Evolutionary conservation across 1,140 invertebrate genomes (phyloP).

Genomic region (Homalodisca vitripennis): DNA sequence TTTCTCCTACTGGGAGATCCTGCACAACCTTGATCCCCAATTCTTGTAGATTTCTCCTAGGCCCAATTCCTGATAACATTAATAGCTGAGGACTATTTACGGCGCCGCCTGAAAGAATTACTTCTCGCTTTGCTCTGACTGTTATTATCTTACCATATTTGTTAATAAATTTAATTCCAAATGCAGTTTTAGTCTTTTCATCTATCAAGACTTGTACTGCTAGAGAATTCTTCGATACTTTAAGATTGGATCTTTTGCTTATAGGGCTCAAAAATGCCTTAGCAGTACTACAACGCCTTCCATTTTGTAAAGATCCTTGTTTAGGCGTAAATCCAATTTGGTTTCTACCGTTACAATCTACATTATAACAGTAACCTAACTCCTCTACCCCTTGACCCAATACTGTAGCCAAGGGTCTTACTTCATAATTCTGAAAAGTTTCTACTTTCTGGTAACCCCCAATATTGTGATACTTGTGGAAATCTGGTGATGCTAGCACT

Average conservation of each 20-base stretch:
- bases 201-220: constrained; percentile 64
- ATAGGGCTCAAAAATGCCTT: constrained; percentile 58
- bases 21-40: constrained; percentile 66
- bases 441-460: constrained; percentile 57
- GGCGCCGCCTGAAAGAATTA: constrained; percentile 71
- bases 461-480: constrained; percentile 60
- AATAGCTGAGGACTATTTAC: constrained; percentile 78
- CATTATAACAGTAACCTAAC: constrained; percentile 84
- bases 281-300: constrained; percentile 30
- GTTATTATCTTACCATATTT: constrained; percentile 47
- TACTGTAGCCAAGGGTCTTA: constrained; percentile 53
- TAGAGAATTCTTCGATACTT: constrained; percentile 54
- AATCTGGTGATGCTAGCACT: constrained; percentile 57
- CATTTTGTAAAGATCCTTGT: constrained; percentile 44
- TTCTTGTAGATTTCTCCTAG: constrained; percentile 65
- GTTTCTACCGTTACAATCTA: constrained; percentile 76
- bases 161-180: constrained; percentile 48
- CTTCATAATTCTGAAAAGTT: constrained; percentile 56
- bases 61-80: constrained; percentile 85
- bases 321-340: constrained; percentile 51
- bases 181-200: constrained; percentile 55
- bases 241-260: constrained; percentile 59
- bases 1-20: constrained; percentile 75
- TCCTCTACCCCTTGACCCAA: constrained; percentile 65
- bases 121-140: constrained; percentile 58